Evolutionary conservation across 2,888 invertebrate species (phyloP).

Genomic region (Plebejus melissa): DNA sequence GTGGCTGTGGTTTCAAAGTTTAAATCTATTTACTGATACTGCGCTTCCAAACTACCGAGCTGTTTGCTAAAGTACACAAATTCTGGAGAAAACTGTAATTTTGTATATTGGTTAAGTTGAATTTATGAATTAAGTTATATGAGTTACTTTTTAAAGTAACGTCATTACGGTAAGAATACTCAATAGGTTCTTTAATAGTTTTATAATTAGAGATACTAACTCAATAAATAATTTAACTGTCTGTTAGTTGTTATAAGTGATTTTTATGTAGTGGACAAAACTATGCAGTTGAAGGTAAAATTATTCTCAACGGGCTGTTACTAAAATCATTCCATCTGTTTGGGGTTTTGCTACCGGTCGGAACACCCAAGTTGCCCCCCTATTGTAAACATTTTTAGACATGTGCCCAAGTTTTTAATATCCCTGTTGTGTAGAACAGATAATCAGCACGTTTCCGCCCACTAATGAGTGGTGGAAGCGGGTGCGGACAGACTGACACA

Average conservation of each 20-base stretch:
- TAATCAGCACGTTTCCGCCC: conserved; percentile 30
- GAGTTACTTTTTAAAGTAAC: too few relatives aligned
- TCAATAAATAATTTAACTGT: too few relatives aligned
- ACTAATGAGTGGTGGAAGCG: conserved; percentile 32
- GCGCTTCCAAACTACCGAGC: background rate
- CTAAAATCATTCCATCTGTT: background rate
- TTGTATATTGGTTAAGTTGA: too few relatives aligned
- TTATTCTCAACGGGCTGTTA: background rate
- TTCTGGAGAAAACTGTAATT: background rate
- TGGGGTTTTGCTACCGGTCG: background rate
- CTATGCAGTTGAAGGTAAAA: background rate
- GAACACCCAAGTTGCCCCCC: conserved; percentile 3
- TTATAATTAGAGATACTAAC: too few relatives aligned
- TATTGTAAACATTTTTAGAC: conserved; percentile 16
- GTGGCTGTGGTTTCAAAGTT: background rate
- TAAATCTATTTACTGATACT: background rate
- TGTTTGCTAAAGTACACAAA: background rate
- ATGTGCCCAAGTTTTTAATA: conserved; percentile 17
- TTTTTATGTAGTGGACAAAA: background rate
- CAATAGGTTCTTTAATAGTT: too few relatives aligned
- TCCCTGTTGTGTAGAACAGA: conserved; percentile 6
- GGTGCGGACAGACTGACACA: conserved; percentile 26
- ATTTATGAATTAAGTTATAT: too few relatives aligned
- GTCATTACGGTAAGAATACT: too few relatives aligned
- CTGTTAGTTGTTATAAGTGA: too few relatives aligned